These are phyloP conservation scores for Julus scandinavius DNA, from an alignment of 2,888 invertebrate genomes.

Conservation along the genomic window DNA sequence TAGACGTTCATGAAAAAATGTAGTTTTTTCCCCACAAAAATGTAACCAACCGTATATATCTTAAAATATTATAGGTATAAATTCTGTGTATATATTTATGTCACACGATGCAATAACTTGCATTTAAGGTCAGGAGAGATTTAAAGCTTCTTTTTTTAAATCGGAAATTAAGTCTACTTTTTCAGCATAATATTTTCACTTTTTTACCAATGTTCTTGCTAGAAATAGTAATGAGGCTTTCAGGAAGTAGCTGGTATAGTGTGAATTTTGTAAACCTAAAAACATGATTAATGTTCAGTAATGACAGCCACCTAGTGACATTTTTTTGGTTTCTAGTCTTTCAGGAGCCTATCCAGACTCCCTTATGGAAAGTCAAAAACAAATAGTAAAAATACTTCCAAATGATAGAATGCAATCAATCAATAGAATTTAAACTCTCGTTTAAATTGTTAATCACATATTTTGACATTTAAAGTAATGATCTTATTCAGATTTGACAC, in stretches of 20 bases:
- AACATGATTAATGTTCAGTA: conserved; percentile 30
- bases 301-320: background rate
- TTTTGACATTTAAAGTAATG: too few relatives aligned
- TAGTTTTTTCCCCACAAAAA: background rate
- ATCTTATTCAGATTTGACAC: too few relatives aligned
- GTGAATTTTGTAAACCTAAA: background rate
- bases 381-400: background rate
- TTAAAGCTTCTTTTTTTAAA: background rate
- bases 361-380: background rate
- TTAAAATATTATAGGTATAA: background rate
- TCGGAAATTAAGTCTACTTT: background rate
- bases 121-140: conserved; percentile 5
- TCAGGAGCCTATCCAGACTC: background rate
- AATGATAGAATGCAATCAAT: background rate
- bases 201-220: background rate
- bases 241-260: background rate
- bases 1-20: background rate
- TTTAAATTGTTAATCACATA: too few relatives aligned
- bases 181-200: background rate
- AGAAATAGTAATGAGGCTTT: conserved; percentile 17
- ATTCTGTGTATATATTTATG: background rate
- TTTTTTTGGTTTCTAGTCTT: background rate
- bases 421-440: background rate
- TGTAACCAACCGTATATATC: background rate
- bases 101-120: background rate